A percentile compares a stretch with the other conserved stretches of the same genome.
These are phyloP conservation scores for Cotesia vestalis DNA, from an alignment of 1,140 invertebrate genomes.

Conservation along the genomic window DNA sequence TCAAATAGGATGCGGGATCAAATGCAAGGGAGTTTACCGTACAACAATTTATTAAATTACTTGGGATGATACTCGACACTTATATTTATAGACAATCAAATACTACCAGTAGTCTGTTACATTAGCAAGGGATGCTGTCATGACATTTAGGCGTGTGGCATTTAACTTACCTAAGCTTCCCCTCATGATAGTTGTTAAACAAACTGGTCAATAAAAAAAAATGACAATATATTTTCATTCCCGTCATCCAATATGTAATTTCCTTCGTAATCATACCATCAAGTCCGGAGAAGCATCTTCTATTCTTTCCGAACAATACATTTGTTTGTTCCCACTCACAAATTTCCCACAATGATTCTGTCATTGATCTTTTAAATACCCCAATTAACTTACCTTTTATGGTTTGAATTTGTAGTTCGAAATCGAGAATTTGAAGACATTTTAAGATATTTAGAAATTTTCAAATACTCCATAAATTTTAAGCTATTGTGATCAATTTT, in stretches of 20 bases:
- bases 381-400: too few relatives aligned
- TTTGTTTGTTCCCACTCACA: conserved; percentile 16
- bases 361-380: neutral
- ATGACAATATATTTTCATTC: conserved; percentile 7
- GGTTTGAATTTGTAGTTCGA: too few relatives aligned
- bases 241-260: conserved; percentile 53
- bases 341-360: conserved; percentile 21
- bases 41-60: neutral
- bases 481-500: too few relatives aligned
- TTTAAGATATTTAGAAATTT: too few relatives aligned
- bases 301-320: conserved; percentile 44
- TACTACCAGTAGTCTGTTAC: conserved; percentile 40
- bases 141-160: conserved; percentile 56
- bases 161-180: conserved; percentile 36
- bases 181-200: conserved; percentile 32
- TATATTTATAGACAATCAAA: neutral
- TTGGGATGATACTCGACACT: neutral
- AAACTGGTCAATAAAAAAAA: conserved; percentile 18
- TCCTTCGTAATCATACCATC: conserved; percentile 49
- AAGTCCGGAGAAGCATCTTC: conserved; percentile 45
- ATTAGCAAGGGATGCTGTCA: conserved; percentile 53
- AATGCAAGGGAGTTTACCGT: neutral
- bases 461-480: too few relatives aligned
- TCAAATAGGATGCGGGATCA: neutral
- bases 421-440: too few relatives aligned